Conservation (phyloP, 2,113 vertebrate genomes). For the Tichodroma muraria region DNA sequence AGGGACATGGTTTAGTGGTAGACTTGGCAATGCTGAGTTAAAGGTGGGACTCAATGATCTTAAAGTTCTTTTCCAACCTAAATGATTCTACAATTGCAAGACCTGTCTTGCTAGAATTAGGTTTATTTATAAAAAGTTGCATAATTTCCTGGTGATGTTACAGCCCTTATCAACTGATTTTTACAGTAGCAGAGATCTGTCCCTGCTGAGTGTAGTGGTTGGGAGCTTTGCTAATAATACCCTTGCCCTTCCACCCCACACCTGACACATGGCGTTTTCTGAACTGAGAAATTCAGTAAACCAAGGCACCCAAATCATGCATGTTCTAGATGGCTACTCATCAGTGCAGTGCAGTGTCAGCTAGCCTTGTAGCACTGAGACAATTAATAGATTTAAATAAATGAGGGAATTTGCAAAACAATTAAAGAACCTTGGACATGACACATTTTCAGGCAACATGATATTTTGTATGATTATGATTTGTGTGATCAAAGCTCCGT, state of each 20-base stretch:
- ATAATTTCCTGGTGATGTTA: not conserved
- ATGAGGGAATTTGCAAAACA: not conserved
- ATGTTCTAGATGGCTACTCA: not conserved
- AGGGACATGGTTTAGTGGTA: not conserved
- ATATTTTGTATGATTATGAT: not conserved
- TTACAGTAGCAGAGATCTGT: not conserved
- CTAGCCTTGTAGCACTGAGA: not conserved
- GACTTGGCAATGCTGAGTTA: not conserved
- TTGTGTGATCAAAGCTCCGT: not conserved
- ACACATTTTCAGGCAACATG: not conserved
- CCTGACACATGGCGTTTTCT: not conserved
- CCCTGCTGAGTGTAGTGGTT: not conserved
- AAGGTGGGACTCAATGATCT: not conserved
- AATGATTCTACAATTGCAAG: not conserved
- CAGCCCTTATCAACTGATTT: not conserved
- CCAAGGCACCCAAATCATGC: not conserved
- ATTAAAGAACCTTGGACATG: not conserved
- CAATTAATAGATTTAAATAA: not conserved
- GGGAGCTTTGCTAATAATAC: not conserved
- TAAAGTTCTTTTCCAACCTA: not conserved
- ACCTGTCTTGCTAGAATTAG: not conserved
- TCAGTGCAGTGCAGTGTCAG: not conserved
- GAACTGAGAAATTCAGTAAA: not conserved
- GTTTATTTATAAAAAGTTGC: not conserved
- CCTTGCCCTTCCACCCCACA: fast-evolving